phyloP scores from a whole-genome alignment of 1,140 invertebrate species.

The Drosophila repletoides region DNA sequence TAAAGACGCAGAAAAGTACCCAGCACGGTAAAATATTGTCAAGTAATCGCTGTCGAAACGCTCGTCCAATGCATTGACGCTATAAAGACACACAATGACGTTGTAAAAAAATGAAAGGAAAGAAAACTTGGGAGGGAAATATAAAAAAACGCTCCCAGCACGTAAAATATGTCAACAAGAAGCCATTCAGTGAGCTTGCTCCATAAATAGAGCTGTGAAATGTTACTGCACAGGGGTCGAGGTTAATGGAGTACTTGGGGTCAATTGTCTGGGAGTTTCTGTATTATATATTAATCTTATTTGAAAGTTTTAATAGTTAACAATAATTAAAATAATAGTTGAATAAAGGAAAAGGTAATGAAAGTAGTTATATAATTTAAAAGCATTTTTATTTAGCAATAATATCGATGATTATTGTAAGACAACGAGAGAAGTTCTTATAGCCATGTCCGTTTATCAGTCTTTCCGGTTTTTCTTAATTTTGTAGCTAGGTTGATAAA shows the following conservation, averaged over 20 bases:
- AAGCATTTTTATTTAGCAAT: too few relatives aligned
- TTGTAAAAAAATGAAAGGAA: conserved; percentile 36
- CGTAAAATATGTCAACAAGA: conserved; percentile 34
- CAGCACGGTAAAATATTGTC: conserved; percentile 67
- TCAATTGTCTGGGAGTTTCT: not conserved
- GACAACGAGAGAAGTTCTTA: too few relatives aligned
- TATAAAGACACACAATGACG: conserved; percentile 54
- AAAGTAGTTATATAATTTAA: not conserved
- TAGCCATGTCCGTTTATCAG: too few relatives aligned
- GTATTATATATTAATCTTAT: too few relatives aligned
- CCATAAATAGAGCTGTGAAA: conserved; percentile 26
- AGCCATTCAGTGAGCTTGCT: not conserved
- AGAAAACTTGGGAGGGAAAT: not conserved
- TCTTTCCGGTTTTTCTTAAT: too few relatives aligned
- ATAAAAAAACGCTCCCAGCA: not conserved
- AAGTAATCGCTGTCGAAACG: conserved; percentile 73
- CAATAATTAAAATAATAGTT: too few relatives aligned
- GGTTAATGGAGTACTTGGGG: not conserved
- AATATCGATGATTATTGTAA: too few relatives aligned
- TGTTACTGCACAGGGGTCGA: too few relatives aligned
- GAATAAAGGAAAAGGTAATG: too few relatives aligned
- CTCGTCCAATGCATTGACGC: conserved; percentile 41
- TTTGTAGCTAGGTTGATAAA: too few relatives aligned
- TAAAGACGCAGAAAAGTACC: conserved; percentile 31
- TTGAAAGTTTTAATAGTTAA: too few relatives aligned